Evolutionary conservation across 2,888 invertebrate species (phyloP), one percentile per base, ranked within the genome.

Genomic region (Polyommatus iphigenia): DNA sequence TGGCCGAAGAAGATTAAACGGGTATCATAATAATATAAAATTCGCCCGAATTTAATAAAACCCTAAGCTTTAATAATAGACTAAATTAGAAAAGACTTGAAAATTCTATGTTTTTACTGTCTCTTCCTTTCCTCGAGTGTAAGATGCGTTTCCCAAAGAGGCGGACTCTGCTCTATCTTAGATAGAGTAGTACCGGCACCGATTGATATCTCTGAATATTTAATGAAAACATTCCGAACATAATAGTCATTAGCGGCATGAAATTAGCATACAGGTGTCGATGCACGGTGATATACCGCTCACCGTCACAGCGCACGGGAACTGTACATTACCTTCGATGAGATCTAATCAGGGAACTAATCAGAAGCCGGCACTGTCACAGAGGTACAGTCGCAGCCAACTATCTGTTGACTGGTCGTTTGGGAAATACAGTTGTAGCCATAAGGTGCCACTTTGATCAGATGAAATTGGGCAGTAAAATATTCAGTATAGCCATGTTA

Each of bases 181-280:
- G 46, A 46, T 46, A 46, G 41, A 50, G 15, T 50, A 15, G 15
- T 18, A 54, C 54, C 54, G 18, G 2, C 5, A 18, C 18, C 54
- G 54, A 54, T 54, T 54, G 1, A 54, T 54, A 54, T 54, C 18
- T 54, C 5, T 8, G 20, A 20, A 8, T 59, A 59, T 62, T 20
- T 62, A 24, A 62, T 62, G 10, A 62, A 20, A 62, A 62, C 62
- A 20, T 62, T 62, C 13, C 24, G n/a, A 59, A 59, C 59, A 62
- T 62, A 62, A 62, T 62, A 13, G 62, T 62, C 20, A 62, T 62
- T 24, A 62, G 62, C 62, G 62, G 62, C 62, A 8, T 59, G 59
- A n/a, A 59, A 59, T 59, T n/a, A 59, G 24, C 24, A 13, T 62
- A 62, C 62, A 62, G 10, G 62, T 62, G 62, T 62, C 24, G 62